Conservation (phyloP, 2,797 vertebrate species). For the Ctenopoma multispine region DNA sequence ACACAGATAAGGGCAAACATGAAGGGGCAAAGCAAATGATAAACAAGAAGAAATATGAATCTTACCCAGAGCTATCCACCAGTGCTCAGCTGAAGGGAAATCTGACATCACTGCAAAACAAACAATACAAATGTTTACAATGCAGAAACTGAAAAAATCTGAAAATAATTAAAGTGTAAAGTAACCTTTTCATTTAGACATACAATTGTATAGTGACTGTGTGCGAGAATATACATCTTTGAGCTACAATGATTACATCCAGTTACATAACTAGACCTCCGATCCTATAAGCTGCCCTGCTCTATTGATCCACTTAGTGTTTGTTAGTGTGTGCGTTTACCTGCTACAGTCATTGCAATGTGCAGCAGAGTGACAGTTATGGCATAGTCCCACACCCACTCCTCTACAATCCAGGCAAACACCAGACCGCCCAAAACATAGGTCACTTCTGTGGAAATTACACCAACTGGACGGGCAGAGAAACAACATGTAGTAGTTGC, state of each 20-base stretch:
- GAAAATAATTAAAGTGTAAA: no score
- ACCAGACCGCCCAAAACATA: constrained; percentile 87
- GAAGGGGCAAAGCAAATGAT: background rate
- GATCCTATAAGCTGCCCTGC: constrained; percentile 63
- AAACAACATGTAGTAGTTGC: background rate
- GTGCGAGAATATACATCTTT: background rate
- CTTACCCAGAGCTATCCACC: constrained; percentile 92
- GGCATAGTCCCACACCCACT: constrained; percentile 94
- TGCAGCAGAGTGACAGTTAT: constrained; percentile 91
- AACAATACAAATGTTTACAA: constrained; percentile 4
- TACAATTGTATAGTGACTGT: background rate
- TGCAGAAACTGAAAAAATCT: background rate
- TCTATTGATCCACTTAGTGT: constrained; percentile 60
- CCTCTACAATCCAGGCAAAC: constrained; percentile 90
- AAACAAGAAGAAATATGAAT: constrained; percentile 11
- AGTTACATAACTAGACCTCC: constrained; percentile 55
- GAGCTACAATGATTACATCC: constrained; percentile 12
- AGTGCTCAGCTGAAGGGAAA: constrained; percentile 88
- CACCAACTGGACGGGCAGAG: constrained; percentile 82
- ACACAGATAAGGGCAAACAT: constrained; percentile 8
- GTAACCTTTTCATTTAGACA: no score
- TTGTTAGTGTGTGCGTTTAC: constrained; percentile 67
- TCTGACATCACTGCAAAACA: constrained; percentile 88
- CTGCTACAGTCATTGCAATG: constrained; percentile 85
- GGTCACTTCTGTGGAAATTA: constrained; percentile 90